phyloP scores from a whole-genome alignment of 2,888 invertebrate genomes.

The Chloroclystis v-ata region DNA sequence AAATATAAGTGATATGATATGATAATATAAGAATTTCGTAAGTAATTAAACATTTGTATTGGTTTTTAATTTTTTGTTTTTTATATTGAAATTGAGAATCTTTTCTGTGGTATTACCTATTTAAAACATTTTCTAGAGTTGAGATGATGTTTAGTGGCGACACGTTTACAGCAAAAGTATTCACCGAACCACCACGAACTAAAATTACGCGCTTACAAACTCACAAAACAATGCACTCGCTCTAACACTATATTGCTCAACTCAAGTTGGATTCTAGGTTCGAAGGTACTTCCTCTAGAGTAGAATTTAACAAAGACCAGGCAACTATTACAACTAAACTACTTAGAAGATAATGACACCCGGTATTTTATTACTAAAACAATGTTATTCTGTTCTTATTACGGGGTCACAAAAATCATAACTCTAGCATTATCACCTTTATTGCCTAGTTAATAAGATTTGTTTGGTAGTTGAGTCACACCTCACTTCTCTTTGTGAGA shows the following conservation, averaged over 20 bases:
- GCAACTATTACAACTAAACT: constrained; percentile 27
- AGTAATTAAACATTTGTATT: no score
- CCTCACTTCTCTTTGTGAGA: constrained; percentile 14
- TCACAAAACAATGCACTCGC: no score
- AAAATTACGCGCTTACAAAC: no score
- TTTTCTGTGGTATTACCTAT: no score
- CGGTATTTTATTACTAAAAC: constrained; percentile 31
- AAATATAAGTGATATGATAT: no score
- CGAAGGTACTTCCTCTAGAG: background rate
- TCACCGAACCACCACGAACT: no score
- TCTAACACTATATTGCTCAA: constrained; percentile 10
- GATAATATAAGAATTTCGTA: no score
- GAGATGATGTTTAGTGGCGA: no score
- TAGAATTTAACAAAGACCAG: background rate
- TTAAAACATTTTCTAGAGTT: no score
- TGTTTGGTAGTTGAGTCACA: constrained; percentile 7
- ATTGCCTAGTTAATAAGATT: constrained; percentile 4
- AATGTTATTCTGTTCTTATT: constrained; percentile 42
- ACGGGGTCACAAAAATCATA: constrained; percentile 15
- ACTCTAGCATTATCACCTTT: constrained; percentile 15
- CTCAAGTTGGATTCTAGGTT: background rate
- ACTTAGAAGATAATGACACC: constrained; percentile 11
- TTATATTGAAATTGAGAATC: no score
- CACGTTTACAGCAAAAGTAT: no score
- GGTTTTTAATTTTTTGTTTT: no score